phyloP scores from a whole-genome alignment of 2,113 vertebrate species.

The Eubucco bourcierii region DNA sequence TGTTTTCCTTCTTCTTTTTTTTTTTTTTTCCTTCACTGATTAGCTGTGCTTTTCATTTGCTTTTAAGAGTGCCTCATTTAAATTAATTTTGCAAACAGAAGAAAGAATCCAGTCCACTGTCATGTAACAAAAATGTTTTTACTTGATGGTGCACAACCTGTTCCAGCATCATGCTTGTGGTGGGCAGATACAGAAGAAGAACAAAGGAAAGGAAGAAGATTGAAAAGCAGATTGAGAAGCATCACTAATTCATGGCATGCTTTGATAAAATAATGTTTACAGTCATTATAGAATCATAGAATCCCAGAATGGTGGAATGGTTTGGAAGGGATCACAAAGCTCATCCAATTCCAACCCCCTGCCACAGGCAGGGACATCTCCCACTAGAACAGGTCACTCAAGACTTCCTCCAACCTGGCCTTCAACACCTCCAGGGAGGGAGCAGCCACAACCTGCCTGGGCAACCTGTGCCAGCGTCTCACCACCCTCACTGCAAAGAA shows the following conservation, averaged over 20 bases:
- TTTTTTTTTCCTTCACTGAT: background rate
- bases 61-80: background rate
- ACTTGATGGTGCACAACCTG: background rate
- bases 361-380: no score
- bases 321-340: no score
- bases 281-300: background rate
- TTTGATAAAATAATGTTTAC: background rate
- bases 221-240: background rate
- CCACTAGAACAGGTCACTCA: no score
- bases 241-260: background rate
- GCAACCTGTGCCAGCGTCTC: no score
- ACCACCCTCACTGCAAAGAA: no score
- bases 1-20: background rate
- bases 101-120: background rate
- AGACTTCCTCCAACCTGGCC: no score
- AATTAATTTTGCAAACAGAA: background rate
- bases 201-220: background rate
- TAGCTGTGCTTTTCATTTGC: background rate
- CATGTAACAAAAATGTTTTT: background rate
- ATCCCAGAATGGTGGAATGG: no score
- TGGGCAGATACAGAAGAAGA: background rate
- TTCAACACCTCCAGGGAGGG: no score
- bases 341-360: no score
- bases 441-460: no score
- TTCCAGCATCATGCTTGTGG: background rate